A percentile compares a stretch with the other conserved stretches of the same genome.
Conservation (phyloP, 2,888 invertebrate species). For the Caenorhabditis angaria region DNA sequence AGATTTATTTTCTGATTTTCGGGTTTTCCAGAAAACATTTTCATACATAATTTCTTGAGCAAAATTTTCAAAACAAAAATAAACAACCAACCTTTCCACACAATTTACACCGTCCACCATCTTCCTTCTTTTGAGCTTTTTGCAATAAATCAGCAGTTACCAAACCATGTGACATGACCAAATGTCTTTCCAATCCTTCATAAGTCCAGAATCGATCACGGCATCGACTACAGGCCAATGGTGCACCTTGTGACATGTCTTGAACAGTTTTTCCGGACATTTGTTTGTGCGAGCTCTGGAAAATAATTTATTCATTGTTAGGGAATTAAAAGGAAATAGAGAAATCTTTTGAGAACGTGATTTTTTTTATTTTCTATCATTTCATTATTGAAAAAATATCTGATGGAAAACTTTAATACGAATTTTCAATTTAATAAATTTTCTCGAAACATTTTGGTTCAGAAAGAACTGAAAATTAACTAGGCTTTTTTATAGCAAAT, state of each 20-base stretch:
- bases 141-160: slow-evolving; percentile 95
- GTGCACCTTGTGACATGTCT: slow-evolving; percentile 68
- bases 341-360: neutral
- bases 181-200: slow-evolving; percentile 92
- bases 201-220: slow-evolving; percentile 85
- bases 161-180: slow-evolving; percentile 90
- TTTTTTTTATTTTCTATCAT: neutral
- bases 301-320: no score
- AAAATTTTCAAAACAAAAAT: slow-evolving; percentile 8
- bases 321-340: neutral
- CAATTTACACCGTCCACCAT: slow-evolving; percentile 91
- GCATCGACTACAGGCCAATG: slow-evolving; percentile 69
- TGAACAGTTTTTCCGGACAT: slow-evolving; percentile 54
- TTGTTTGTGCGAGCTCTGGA: slow-evolving; percentile 61
- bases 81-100: slow-evolving; percentile 83
- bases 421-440: neutral
- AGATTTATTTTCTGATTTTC: no score
- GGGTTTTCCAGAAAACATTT: no score
- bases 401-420: neutral
- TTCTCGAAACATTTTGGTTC: neutral
- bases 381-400: neutral
- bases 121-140: slow-evolving; percentile 91
- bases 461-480: no score
- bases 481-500: neutral
- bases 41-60: no score